Evolutionary conservation across 2,113 vertebrate species (phyloP).

Genomic region (Oenanthe oenanthe): DNA sequence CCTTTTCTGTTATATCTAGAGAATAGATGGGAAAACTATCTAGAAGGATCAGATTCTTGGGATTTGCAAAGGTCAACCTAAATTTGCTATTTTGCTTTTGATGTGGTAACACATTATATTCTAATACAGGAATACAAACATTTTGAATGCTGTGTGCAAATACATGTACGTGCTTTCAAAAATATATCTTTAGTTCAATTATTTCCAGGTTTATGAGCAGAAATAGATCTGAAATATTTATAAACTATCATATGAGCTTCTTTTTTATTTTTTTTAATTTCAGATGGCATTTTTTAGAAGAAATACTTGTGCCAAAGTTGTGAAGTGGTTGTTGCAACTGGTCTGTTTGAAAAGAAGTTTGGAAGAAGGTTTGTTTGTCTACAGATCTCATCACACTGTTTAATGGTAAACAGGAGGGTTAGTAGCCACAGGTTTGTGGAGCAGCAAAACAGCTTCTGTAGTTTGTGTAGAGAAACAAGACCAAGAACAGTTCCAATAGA

Average conservation of each 20-base stretch:
- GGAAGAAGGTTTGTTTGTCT: neutral
- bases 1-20: neutral
- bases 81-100: neutral
- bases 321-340: neutral
- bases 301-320: neutral
- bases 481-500: neutral
- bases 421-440: neutral
- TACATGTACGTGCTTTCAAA: neutral
- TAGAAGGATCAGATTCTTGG: neutral
- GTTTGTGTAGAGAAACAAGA: neutral
- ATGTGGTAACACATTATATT: neutral
- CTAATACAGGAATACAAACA: neutral
- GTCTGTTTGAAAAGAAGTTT: neutral
- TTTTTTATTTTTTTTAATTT: neutral
- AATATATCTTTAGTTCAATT: neutral
- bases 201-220: neutral
- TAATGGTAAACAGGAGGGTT: neutral
- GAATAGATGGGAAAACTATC: neutral
- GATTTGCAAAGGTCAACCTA: neutral
- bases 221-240: neutral
- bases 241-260: neutral
- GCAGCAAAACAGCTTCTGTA: neutral
- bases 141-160: neutral
- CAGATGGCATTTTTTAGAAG: neutral
- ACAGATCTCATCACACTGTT: neutral